Conservation (phyloP, 2,888 invertebrate species). For the Cyclophora punctaria region DNA sequence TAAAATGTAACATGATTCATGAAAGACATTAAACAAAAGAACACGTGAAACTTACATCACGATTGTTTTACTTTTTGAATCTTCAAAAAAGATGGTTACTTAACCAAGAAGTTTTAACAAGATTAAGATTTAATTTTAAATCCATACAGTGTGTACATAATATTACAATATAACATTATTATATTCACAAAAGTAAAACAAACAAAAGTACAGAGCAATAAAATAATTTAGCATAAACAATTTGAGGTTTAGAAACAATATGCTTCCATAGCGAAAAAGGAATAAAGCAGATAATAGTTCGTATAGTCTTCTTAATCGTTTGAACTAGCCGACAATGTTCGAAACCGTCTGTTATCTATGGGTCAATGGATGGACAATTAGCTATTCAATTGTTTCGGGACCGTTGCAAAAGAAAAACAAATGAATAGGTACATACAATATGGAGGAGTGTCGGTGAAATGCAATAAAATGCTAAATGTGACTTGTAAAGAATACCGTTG, state of each 20-base stretch:
- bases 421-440: conserved; percentile 1
- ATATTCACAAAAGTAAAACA: no score
- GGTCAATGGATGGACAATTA: conserved; percentile 6
- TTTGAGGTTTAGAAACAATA: conserved; percentile 1
- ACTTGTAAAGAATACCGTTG: no score
- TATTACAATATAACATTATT: no score
- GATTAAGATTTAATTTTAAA: no score
- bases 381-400: conserved; percentile 7
- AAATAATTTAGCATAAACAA: conserved; percentile 4
- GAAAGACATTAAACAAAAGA: no score
- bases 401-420: conserved; percentile 10
- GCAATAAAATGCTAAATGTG: no score
- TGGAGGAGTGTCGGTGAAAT: background rate
- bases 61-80: no score
- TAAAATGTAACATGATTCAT: no score
- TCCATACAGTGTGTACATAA: no score
- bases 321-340: conserved; percentile 7
- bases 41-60: no score
- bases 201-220: conserved; percentile 1
- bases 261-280: conserved; percentile 1
- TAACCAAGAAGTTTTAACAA: no score
- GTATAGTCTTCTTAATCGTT: background rate
- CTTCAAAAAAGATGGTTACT: no score
- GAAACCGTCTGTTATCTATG: background rate
- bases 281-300: conserved; percentile 4